phyloP scores from a whole-genome alignment of 2,888 invertebrate species.

The Dastarcus helophoroides region DNA sequence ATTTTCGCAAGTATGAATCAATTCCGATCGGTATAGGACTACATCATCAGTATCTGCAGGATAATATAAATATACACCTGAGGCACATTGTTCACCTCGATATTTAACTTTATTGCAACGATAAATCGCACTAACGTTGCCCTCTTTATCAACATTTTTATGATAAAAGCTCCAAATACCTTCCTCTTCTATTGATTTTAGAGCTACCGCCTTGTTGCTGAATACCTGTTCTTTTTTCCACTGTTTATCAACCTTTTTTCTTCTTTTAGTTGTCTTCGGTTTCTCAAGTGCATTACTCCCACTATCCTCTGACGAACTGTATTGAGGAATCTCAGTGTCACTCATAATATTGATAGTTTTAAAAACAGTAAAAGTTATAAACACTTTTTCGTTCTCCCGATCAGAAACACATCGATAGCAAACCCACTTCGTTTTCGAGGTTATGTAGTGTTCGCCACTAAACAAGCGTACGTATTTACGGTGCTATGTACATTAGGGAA shows the following conservation, averaged over 20 bases:
- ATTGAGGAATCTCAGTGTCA: slow-evolving; percentile 3
- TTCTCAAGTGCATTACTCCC: slow-evolving; percentile 1
- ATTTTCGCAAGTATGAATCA: slow-evolving; percentile 9
- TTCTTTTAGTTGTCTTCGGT: slow-evolving; percentile 2
- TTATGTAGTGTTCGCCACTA: not conserved
- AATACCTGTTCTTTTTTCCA: slow-evolving; percentile 4
- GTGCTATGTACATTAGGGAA: too few species aligned
- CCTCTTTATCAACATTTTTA: slow-evolving; percentile 9
- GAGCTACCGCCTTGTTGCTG: slow-evolving; percentile 4
- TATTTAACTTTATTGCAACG: slow-evolving; percentile 12
- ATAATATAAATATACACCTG: slow-evolving; percentile 12
- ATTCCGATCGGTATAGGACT: slow-evolving; percentile 11
- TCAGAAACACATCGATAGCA: not conserved
- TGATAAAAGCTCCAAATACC: slow-evolving; percentile 10
- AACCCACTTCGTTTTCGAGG: slow-evolving; percentile 3
- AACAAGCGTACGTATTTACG: not conserved
- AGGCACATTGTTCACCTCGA: slow-evolving; percentile 10
- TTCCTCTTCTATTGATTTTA: slow-evolving; percentile 5
- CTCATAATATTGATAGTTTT: slow-evolving; percentile 4
- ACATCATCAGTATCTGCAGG: slow-evolving; percentile 6
- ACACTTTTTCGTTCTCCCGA: slow-evolving; percentile 1
- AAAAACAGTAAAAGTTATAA: slow-evolving; percentile 1
- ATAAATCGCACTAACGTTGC: slow-evolving; percentile 11
- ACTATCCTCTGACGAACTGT: slow-evolving; percentile 4
- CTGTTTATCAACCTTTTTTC: slow-evolving; percentile 4